Percentiles rank a stretch among this genome's conserved stretches.
These are phyloP conservation scores for Leptonema lineaticorne DNA, from an alignment of 1,140 invertebrate genomes.

Conservation along the genomic window DNA sequence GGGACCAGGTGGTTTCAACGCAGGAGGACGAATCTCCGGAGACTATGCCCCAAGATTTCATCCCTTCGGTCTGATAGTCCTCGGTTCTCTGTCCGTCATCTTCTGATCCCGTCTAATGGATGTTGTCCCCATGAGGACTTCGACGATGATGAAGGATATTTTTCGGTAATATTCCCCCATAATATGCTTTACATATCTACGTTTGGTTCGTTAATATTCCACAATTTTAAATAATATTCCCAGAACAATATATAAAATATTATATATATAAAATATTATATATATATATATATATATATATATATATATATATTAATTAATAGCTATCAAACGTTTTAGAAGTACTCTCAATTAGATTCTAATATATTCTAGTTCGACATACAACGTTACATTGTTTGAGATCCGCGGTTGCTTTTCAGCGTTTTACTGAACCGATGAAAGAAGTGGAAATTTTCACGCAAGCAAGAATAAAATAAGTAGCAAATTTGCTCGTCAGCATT, in stretches of 20 bases:
- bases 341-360: too few relatives aligned
- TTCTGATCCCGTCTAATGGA: constrained; percentile 32
- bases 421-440: neutral
- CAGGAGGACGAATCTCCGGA: neutral
- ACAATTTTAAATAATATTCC: too few relatives aligned
- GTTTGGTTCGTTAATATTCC: too few relatives aligned
- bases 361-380: too few relatives aligned
- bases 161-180: too few relatives aligned
- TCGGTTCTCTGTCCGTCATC: constrained; percentile 16
- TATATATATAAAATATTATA: too few relatives aligned
- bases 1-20: neutral
- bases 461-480: neutral
- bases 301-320: too few relatives aligned
- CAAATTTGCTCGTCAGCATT: constrained; percentile 5
- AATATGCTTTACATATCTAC: too few relatives aligned
- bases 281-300: too few relatives aligned
- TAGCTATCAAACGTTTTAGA: too few relatives aligned
- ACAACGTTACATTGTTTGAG: too few relatives aligned
- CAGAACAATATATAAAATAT: too few relatives aligned
- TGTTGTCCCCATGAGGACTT: constrained; percentile 25
- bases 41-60: neutral
- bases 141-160: constrained; percentile 36
- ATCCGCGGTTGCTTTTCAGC: constrained; percentile 4
- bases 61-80: neutral
- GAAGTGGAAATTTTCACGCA: neutral